phyloP scores from a whole-genome alignment of 2,797 vertebrate species.

The Tokudaia tokunoshimensis region DNA sequence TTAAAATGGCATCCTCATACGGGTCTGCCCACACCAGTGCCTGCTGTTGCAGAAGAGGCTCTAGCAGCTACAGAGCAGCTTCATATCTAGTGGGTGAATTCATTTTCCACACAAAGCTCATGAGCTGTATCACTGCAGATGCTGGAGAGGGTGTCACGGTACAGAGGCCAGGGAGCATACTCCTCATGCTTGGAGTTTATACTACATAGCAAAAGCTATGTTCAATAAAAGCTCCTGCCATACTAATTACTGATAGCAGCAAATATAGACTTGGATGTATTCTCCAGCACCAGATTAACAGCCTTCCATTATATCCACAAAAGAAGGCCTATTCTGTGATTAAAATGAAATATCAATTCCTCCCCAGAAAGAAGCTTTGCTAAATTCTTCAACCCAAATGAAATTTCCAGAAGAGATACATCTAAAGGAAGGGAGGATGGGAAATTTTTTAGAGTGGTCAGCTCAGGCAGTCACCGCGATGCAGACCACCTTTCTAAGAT shows the following conservation, averaged over 20 bases:
- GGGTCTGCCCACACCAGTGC: neutral
- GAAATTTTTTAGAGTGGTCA: neutral
- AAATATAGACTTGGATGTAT: neutral
- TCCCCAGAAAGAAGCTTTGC: neutral
- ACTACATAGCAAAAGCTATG: neutral
- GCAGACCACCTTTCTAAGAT: neutral
- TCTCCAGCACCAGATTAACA: neutral
- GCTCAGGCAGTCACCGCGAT: neutral
- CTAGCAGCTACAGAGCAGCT: neutral
- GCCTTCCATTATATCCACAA: neutral
- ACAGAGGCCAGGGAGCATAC: rapidly evolving
- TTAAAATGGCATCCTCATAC: neutral
- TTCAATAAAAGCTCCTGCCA: neutral
- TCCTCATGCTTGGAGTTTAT: neutral
- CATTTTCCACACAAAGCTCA: neutral
- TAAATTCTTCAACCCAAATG: neutral
- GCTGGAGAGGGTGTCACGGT: neutral
- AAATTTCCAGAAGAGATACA: conserved; percentile 28
- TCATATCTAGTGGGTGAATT: neutral
- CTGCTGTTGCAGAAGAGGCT: neutral
- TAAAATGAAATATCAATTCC: neutral
- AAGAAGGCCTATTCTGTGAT: neutral
- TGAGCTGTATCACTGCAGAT: neutral
- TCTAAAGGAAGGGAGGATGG: neutral
- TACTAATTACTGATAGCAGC: neutral